These are phyloP conservation scores for Cryptoblepharus egeriae DNA, from an alignment of 2,797 vertebrate species.

Conservation along the genomic window DNA sequence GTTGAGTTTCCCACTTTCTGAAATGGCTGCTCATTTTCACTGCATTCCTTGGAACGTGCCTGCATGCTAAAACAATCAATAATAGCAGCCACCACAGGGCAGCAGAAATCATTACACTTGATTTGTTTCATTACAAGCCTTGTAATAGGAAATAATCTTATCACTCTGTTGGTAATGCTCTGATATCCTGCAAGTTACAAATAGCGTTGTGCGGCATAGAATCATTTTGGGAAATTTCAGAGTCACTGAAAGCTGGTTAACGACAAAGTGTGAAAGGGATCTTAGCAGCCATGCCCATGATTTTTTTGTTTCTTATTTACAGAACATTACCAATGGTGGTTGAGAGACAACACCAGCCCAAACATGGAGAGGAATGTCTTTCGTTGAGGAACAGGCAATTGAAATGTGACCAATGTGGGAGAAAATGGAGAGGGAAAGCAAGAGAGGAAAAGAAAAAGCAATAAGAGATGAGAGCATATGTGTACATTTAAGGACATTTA, in stretches of 20 bases:
- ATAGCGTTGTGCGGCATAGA: rapidly evolving
- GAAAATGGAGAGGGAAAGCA: neutral
- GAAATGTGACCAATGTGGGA: neutral
- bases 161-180: constrained; percentile 8
- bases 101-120: constrained; percentile 38
- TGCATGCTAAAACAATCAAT: constrained; percentile 25
- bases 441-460: neutral
- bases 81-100: neutral
- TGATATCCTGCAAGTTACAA: neutral
- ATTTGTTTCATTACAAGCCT: constrained; percentile 40
- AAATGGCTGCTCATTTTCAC: constrained; percentile 44
- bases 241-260: neutral
- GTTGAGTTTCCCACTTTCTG: constrained; percentile 32
- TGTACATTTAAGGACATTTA: neutral
- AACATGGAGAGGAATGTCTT: neutral
- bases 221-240: constrained; percentile 4
- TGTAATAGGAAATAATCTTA: constrained; percentile 15
- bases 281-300: neutral
- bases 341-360: rapidly evolving
- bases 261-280: neutral
- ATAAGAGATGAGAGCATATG: neutral
- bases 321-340: neutral
- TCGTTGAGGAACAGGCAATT: neutral
- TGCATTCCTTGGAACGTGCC: constrained; percentile 7
- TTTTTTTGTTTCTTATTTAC: constrained; percentile 4